Base-by-base conservation (phyloP, 2,113 vertebrate genomes). In the Ctenodactylus gundi region DNA sequence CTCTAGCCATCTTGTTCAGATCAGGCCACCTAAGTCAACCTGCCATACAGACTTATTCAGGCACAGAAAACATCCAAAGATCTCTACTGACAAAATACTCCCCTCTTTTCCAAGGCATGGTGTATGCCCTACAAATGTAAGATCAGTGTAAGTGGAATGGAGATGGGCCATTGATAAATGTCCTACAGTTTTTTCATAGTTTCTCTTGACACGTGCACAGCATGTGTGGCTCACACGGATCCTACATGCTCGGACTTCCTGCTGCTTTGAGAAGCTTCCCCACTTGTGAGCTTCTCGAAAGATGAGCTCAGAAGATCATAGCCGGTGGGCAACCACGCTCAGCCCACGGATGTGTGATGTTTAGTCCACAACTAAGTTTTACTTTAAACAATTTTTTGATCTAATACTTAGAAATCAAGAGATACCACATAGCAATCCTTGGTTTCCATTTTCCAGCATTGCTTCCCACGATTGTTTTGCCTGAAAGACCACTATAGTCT, bases 1-100 rank as follows among this genome's bases (percentile, higher is more conserved):
- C 81, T 95, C 72, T 81, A 91, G 83, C 8, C 3, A 87, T 82
- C 96, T 94, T 88, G 96, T 90, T 96, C 94, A 94, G 25, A 96
- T 91, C 60, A 87, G 77, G 36, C 57, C 87, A 94, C 65, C 31
- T 17, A 83, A 90, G 58, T 18, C 9, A 17, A 89, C 57, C 68
- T 53, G 64, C 68, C 68, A 57, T 12, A n/a, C 41, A 77, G 9
- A 90, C 23, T 60, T 65, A 90, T 68, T 85, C 21, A 85, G 85
- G 93, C 7, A n/a, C 1, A 3, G 31, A 75, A 84, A 92, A 70
- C 58, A 27, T 58, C 65, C 49, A 23, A 68, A 86, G 84, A 77
- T 84, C 49, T 75, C 64, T 70, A 57, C 34, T 21, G 62, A 87
- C 25, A 46, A 84, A 49, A 4, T 53, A 77, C 51, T 70, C 57